These are phyloP conservation scores for Rhinolophus sinicus DNA, from an alignment of 2,113 vertebrate species.

Conservation along the genomic window DNA sequence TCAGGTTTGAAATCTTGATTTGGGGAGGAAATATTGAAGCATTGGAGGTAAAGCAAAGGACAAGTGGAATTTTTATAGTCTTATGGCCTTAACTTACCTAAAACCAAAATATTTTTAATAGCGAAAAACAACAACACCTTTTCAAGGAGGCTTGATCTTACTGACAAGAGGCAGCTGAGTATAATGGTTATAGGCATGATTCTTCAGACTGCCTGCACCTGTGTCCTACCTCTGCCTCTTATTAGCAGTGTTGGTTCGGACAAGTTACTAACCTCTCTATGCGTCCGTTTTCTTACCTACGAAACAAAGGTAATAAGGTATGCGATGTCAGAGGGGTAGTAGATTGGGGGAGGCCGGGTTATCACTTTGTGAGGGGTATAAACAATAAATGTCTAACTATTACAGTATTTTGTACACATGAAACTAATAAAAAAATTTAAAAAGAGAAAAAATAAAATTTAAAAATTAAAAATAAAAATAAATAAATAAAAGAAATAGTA, in stretches of 20 bases:
- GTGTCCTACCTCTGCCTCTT: not conserved
- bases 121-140: not conserved
- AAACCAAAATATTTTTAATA: conserved; percentile 31
- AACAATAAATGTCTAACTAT: no score
- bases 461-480: no score
- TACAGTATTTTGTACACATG: no score
- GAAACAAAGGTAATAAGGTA: not conserved
- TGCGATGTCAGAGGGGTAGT: no score
- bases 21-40: not conserved
- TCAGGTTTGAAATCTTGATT: not conserved
- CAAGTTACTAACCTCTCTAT: not conserved
- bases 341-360: no score
- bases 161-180: not conserved
- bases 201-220: no score
- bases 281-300: not conserved
- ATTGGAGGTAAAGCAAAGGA: not conserved
- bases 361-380: no score
- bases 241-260: not conserved
- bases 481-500: no score
- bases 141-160: not conserved
- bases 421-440: no score
- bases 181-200: not conserved
- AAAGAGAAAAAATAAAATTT: no score
- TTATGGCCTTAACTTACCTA: not conserved
- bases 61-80: not conserved